Percentiles rank a stretch among this genome's conserved stretches.
Evolutionary conservation across 2,113 vertebrate species (phyloP).

Genomic region (Vicugna pacos): DNA sequence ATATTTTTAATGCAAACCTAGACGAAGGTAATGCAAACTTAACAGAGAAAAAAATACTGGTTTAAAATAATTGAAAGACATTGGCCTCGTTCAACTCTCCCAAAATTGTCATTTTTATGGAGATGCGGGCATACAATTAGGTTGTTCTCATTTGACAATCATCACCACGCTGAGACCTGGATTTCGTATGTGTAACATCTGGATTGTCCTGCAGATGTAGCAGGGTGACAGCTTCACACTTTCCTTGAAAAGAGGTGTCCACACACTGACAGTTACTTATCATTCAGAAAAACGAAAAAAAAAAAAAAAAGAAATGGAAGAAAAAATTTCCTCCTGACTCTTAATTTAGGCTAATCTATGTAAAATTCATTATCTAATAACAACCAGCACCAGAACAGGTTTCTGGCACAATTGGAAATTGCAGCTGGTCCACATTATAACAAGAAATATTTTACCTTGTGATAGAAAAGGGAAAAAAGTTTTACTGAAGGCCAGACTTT

Average conservation of each 20-base stretch:
- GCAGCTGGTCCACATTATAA: slow-evolving; percentile 39
- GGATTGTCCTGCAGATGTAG: slow-evolving; percentile 78
- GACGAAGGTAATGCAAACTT: neutral
- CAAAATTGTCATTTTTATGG: slow-evolving; percentile 26
- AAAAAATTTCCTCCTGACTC: slow-evolving; percentile 55
- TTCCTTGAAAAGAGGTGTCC: slow-evolving; percentile 67
- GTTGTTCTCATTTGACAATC: slow-evolving; percentile 73
- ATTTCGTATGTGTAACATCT: slow-evolving; percentile 79
- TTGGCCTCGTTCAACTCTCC: slow-evolving; percentile 20
- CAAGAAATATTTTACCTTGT: slow-evolving; percentile 44
- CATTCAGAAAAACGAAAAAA: slow-evolving; percentile 65
- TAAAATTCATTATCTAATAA: slow-evolving; percentile 54
- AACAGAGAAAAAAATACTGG: neutral
- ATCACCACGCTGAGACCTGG: slow-evolving; percentile 39
- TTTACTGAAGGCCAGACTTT: slow-evolving; percentile 48
- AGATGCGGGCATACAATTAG: slow-evolving; percentile 31
- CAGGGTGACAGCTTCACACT: slow-evolving; percentile 81
- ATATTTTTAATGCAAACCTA: slow-evolving; percentile 10
- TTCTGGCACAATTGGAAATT: slow-evolving; percentile 4
- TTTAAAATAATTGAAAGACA: slow-evolving; percentile 58
- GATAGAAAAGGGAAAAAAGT: slow-evolving; percentile 52
- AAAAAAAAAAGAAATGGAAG: slow-evolving; percentile 35
- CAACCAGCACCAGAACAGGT: slow-evolving; percentile 20
- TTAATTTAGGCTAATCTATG: slow-evolving; percentile 71
- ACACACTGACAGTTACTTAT: slow-evolving; percentile 76